Evolutionary conservation across 2,888 invertebrate genomes (phyloP).

Genomic region (Chrysomela aeneicollis): DNA sequence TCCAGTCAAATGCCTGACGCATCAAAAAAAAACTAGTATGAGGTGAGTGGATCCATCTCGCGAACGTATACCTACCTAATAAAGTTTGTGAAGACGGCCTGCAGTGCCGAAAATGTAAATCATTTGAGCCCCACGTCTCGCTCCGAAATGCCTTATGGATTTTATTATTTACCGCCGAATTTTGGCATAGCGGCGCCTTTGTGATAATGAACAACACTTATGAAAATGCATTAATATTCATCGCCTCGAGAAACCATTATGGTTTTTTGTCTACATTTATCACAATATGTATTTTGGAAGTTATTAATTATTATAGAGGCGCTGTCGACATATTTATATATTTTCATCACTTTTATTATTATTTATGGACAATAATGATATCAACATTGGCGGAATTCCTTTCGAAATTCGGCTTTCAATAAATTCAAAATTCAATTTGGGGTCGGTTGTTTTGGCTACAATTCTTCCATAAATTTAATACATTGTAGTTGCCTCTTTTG

Average conservation of each 20-base stretch:
- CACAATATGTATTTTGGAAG: slow-evolving; percentile 48
- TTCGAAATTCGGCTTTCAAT: slow-evolving; percentile 26
- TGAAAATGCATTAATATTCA: slow-evolving; percentile 52
- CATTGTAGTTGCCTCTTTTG: not conserved
- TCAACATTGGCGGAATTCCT: slow-evolving; percentile 27
- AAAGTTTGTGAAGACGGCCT: slow-evolving; percentile 51
- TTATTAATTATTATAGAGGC: slow-evolving; percentile 44
- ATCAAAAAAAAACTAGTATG: slow-evolving; percentile 42
- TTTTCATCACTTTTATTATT: slow-evolving; percentile 33
- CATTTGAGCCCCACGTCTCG: slow-evolving; percentile 50
- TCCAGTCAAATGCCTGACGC: not conserved
- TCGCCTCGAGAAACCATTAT: slow-evolving; percentile 49
- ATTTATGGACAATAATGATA: slow-evolving; percentile 36
- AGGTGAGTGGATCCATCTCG: slow-evolving; percentile 34
- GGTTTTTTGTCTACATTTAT: slow-evolving; percentile 48
- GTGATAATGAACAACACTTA: slow-evolving; percentile 49
- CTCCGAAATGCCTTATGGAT: slow-evolving; percentile 45
- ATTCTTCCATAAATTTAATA: not conserved
- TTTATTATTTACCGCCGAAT: slow-evolving; percentile 51
- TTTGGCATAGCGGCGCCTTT: slow-evolving; percentile 51
- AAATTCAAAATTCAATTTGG: slow-evolving; percentile 27
- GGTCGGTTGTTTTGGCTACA: slow-evolving; percentile 9
- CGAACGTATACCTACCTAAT: slow-evolving; percentile 49
- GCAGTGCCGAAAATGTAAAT: slow-evolving; percentile 55
- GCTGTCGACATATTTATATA: slow-evolving; percentile 46